phyloP scores from a whole-genome alignment of 2,888 invertebrate species.

The Drosophila meridiana region DNA sequence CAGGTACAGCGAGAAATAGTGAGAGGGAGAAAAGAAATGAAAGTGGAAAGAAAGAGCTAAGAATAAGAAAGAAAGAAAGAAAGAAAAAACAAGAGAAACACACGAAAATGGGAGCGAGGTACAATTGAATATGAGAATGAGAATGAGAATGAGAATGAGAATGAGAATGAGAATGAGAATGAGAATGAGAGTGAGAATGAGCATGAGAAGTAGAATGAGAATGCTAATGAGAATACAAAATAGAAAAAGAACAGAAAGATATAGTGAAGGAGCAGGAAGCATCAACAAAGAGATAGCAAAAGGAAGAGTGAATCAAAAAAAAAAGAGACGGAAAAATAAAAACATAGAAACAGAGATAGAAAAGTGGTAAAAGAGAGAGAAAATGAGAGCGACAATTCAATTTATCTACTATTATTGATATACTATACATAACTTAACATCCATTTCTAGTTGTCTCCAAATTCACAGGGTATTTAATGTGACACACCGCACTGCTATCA shows the following conservation, averaged over 20 bases:
- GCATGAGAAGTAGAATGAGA: background rate
- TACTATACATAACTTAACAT: background rate
- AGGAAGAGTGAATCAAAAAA: background rate
- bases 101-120: background rate
- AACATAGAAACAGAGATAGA: background rate
- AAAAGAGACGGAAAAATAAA: background rate
- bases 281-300: background rate
- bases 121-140: background rate
- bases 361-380: background rate
- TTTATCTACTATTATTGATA: background rate
- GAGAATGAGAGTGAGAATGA: background rate
- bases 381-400: background rate
- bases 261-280: background rate
- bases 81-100: background rate
- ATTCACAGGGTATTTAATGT: background rate
- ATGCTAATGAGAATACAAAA: no score
- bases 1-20: background rate
- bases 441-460: background rate
- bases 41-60: background rate
- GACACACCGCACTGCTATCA: background rate
- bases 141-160: background rate
- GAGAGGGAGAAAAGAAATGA: background rate
- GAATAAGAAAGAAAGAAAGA: background rate
- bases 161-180: no score
- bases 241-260: background rate